Base-by-base conservation (phyloP, 2,888 invertebrate species). In the Volucella inanis region DNA sequence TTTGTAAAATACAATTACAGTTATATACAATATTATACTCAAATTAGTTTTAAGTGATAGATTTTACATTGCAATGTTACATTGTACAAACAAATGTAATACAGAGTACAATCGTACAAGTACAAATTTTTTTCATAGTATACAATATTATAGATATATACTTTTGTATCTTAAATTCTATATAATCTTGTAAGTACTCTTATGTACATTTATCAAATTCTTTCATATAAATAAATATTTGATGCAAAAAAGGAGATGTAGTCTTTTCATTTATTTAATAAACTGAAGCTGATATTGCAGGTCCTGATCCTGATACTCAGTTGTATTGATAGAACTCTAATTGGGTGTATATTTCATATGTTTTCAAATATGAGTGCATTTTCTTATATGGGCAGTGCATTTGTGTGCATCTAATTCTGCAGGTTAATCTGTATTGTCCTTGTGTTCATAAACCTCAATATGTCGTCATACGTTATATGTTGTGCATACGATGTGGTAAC, bases 181-280 rank as follows among this genome's bases (percentile, higher is more conserved):
- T 71, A 71, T 55, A 67, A 72, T 54, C 31, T 31, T 31, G 18
- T 65, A 64, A 22, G 59, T 71, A 77, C 39, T 70, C 18, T 41
- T 54, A 65, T 80, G 64, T 68, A 80, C 62, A 76, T n/a, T 49
- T 61, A 50, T 62, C 57, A 74, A 49, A 18, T 70, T 74, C 79
- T 77, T 84, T 79, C 78, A 78, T 64, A 75, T 76, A 72, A 85
- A 81, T 85, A 85, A 85, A 85, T 64, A 81, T 85, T 85, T 81
- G 81, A 85, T 85, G 85, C 72, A 72, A 76, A 81, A 76, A 68
- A 75, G 47, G 39, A 38, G 47, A 49, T 41, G 57, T 9, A 45
- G 10, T 68, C 41, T 12, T 52, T 47, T 41, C 38, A 79, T 84
- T 68, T 59, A 64, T 67, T 70, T 62, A 57, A 62, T 15, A 39